Base-by-base conservation (phyloP, 35 echinoderm and acorn worm species). In the Holothuria glaberrima region DNA sequence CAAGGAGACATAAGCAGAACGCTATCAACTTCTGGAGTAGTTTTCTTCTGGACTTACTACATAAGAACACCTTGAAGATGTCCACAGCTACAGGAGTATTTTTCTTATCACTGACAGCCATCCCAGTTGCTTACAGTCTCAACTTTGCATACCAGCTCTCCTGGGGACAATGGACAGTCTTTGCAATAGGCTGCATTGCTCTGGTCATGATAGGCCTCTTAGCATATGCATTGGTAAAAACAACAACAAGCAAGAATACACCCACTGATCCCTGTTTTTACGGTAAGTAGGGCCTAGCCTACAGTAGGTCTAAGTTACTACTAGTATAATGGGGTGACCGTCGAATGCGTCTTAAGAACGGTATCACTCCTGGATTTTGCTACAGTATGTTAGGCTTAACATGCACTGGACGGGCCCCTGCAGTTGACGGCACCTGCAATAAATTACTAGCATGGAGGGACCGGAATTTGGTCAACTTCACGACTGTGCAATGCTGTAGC, bases 131-230 rank as follows among this genome's bases (percentile, higher is more conserved):
- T 29, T 84, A 84, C 80, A 61, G 80, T 54, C 80, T 84, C 27
- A 84, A 84, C 57, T 63, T 84, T 61, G 80, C 80, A 63, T 84
- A 33, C 58, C 80, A 84, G 56, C 57, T 84, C n/a, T 84, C 80
- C 27, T 84, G 80, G 80, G 80, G 80, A 31, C 58, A 84, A 35
- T 84, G 80, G 80, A 4, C 80, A 61, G 80, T 84, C 0, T 84
- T 84, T 16, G 33, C 58, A 19, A 63, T 84, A 63, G 52, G 54
- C 5, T 31, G 26, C 33, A 22, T 84, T 62, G 21, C 26, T 61
- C 80, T 84, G 24, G 6, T 25, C 61, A 10, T 9, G 4, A 33
- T 84, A 58, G 57, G 22, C 22, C 59, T 63, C 6, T 22, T n/a
- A 19, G 30, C 80, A 31, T 84, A 84, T 38, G 12, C 58, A 19